These are phyloP conservation scores for Podilymbus podiceps DNA, from an alignment of 2,113 vertebrate species.

Conservation along the genomic window DNA sequence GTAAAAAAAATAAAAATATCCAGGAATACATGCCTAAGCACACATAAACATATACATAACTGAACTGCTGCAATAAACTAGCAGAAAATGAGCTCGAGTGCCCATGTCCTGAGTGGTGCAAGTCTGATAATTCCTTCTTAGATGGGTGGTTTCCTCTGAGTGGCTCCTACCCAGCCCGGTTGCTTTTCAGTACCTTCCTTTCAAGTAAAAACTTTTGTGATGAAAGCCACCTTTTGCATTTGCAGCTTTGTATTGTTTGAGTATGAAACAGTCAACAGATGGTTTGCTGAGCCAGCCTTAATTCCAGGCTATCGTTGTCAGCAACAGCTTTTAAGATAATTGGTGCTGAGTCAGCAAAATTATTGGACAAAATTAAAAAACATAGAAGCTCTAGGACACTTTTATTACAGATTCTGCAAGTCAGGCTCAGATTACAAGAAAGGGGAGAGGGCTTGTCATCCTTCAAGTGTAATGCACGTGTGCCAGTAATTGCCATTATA, in stretches of 20 bases:
- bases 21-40: not conserved
- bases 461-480: not conserved
- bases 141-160: not conserved
- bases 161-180: not conserved
- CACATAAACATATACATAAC: not conserved
- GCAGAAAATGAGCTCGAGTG: not conserved
- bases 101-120: not conserved
- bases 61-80: not conserved
- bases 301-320: slow-evolving; percentile 5
- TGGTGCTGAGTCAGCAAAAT: slow-evolving; percentile 41
- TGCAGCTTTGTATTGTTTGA: not conserved
- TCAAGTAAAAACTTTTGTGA: not conserved
- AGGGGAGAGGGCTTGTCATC: not conserved
- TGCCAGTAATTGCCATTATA: not conserved
- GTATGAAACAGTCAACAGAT: slow-evolving; percentile 10
- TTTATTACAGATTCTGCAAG: slow-evolving; percentile 14
- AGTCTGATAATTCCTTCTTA: not conserved
- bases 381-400: not conserved
- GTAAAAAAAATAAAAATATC: not conserved
- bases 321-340: not conserved
- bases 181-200: slow-evolving; percentile 6
- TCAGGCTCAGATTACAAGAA: slow-evolving; percentile 22
- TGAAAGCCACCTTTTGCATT: slow-evolving; percentile 36
- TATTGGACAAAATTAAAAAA: not conserved
- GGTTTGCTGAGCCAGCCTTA: not conserved